Evolutionary conservation across 2,888 invertebrate species (phyloP).

Genomic region (Cryptus viduatorius): DNA sequence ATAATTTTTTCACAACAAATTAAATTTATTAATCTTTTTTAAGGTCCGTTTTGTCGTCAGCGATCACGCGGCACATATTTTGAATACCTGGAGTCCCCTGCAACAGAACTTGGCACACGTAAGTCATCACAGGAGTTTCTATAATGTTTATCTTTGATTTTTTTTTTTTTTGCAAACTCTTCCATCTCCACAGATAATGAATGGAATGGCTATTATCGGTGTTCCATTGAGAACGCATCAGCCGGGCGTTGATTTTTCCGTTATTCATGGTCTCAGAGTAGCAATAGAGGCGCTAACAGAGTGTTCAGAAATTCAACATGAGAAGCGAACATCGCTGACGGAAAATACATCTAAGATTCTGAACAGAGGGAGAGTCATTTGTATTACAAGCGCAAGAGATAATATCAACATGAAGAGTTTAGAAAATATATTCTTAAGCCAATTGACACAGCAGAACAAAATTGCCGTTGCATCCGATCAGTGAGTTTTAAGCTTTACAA

Average conservation of each 20-base stretch:
- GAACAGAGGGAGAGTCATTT: conserved; percentile 93
- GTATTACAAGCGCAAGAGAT: conserved; percentile 95
- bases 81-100: conserved; percentile 93
- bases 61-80: conserved; percentile 93
- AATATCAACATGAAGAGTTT: conserved; percentile 94
- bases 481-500: conserved; percentile 82
- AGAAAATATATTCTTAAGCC: conserved; percentile 94
- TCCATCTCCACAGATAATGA: conserved; percentile 88
- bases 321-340: conserved; percentile 85
- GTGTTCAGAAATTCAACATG: conserved; percentile 91
- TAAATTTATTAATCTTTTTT: conserved; percentile 75
- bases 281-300: conserved; percentile 95
- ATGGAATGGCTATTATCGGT: conserved; percentile 93
- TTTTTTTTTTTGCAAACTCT: neutral
- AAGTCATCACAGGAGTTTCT: conserved; percentile 80
- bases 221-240: conserved; percentile 89
- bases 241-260: conserved; percentile 89
- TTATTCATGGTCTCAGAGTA: conserved; percentile 93
- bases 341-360: conserved; percentile 85
- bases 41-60: conserved; percentile 95
- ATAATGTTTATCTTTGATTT: no score
- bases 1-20: neutral
- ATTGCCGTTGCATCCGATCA: conserved; percentile 88
- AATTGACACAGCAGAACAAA: conserved; percentile 93
- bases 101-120: conserved; percentile 96